Percentiles rank a stretch among this genome's conserved stretches.
Conservation (phyloP, 1,140 invertebrate genomes). For the Cydia splendana region DNA sequence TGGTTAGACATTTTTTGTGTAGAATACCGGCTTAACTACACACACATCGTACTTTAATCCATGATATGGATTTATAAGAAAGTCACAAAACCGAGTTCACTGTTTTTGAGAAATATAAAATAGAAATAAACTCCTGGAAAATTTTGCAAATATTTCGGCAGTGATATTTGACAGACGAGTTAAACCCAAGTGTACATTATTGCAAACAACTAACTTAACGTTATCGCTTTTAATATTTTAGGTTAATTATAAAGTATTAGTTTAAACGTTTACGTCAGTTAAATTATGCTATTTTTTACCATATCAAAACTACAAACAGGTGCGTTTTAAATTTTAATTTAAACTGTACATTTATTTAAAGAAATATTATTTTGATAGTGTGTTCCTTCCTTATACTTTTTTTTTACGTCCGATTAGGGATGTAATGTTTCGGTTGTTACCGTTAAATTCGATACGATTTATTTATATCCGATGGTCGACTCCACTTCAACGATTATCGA, state of each 20-base stretch:
- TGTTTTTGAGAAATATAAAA: conserved; percentile 9
- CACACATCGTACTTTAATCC: conserved; percentile 2
- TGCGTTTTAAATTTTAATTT: no score
- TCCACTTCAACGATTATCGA: conserved; percentile 4
- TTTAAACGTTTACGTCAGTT: no score
- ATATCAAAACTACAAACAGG: no score
- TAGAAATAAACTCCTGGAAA: conserved; percentile 13
- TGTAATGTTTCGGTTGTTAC: background rate
- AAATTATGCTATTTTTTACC: no score
- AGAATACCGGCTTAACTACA: background rate
- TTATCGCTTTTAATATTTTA: background rate
- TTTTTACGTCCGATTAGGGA: background rate
- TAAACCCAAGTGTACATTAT: background rate
- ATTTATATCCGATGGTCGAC: background rate
- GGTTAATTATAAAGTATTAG: no score
- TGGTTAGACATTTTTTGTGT: conserved; percentile 64
- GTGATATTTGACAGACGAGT: background rate
- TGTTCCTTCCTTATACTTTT: background rate
- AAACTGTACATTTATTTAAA: no score
- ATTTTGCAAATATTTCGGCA: conserved; percentile 8
- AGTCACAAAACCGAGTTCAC: background rate
- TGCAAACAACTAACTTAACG: background rate
- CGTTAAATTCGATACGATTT: background rate
- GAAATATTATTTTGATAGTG: background rate
- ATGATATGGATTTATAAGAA: background rate